Evolutionary conservation across 1,140 invertebrate species (phyloP).

Genomic region (Nephotettix cincticeps): DNA sequence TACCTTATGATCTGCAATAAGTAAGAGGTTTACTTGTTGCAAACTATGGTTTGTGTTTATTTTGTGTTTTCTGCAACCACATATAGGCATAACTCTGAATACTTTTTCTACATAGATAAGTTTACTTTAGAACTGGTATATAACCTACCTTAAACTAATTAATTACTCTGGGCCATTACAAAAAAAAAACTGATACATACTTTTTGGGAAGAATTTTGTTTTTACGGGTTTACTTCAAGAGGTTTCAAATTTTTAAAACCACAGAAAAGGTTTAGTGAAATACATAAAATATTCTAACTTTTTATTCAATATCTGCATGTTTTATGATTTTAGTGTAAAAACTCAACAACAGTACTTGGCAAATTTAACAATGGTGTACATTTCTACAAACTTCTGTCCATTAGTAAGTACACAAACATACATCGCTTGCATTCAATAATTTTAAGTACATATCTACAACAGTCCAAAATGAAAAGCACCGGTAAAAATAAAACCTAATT

Average conservation of each 20-base stretch:
- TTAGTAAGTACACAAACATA: conserved; percentile 10
- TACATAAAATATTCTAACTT: conserved; percentile 2
- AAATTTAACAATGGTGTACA: conserved; percentile 21
- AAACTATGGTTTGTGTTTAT: too few relatives aligned
- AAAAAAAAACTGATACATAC: too few relatives aligned
- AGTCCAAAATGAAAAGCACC: conserved; percentile 19
- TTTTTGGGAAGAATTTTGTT: too few relatives aligned
- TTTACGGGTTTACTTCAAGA: too few relatives aligned
- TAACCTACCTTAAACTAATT: neutral
- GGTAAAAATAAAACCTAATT: neutral
- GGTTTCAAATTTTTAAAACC: too few relatives aligned
- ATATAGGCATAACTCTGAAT: too few relatives aligned
- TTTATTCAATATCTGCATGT: conserved; percentile 20
- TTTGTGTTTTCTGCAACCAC: too few relatives aligned
- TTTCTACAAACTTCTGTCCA: neutral
- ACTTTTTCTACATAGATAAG: too few relatives aligned
- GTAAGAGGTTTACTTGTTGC: too few relatives aligned
- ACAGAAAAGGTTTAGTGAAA: neutral
- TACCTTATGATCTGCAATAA: too few relatives aligned
- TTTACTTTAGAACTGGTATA: too few relatives aligned
- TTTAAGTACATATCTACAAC: conserved; percentile 18
- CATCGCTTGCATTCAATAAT: neutral
- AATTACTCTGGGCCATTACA: neutral
- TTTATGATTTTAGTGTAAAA: conserved; percentile 15
- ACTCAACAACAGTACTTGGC: conserved; percentile 18